These are phyloP conservation scores for Aphelenchoides avenae DNA, from an alignment of 1,140 invertebrate species.

Conservation along the genomic window DNA sequence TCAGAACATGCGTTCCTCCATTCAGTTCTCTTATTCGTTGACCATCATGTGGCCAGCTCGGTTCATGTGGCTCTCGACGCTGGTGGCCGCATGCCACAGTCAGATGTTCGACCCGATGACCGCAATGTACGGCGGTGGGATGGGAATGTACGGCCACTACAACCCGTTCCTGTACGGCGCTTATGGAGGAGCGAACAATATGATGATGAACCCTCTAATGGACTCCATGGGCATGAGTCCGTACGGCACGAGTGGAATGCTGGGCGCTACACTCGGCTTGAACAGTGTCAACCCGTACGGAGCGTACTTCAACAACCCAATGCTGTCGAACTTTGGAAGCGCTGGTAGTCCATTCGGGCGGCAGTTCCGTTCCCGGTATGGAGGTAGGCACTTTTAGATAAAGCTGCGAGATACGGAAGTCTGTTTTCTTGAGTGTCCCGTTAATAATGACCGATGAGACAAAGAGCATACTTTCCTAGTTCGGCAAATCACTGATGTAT, in stretches of 20 bases:
- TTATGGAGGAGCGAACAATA: slow-evolving; percentile 1
- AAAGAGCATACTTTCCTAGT: too few relatives aligned
- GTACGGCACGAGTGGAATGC: slow-evolving; percentile 2
- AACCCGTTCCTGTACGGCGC: neutral
- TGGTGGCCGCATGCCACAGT: neutral
- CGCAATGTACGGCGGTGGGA: neutral
- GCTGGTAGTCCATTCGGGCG: slow-evolving; percentile 6
- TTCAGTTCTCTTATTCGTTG: too few relatives aligned
- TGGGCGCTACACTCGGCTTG: neutral
- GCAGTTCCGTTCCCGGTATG: slow-evolving; percentile 2
- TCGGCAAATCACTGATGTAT: too few relatives aligned
- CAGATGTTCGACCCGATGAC: neutral
- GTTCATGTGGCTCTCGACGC: too few relatives aligned
- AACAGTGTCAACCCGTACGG: neutral
- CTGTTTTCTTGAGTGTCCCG: too few relatives aligned
- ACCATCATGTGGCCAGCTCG: too few relatives aligned
- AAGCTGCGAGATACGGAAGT: too few relatives aligned
- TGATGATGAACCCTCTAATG: slow-evolving; percentile 4
- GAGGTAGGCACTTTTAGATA: too few relatives aligned
- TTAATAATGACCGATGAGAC: too few relatives aligned
- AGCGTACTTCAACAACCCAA: neutral
- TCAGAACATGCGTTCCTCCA: too few relatives aligned
- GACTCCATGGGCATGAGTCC: slow-evolving; percentile 1
- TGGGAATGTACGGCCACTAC: slow-evolving; percentile 3
- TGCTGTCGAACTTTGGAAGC: slow-evolving; percentile 1